A percentile compares a stretch with the other conserved stretches of the same genome.
Conservation (phyloP, 2,113 vertebrate genomes). For the Cacatua alba region DNA sequence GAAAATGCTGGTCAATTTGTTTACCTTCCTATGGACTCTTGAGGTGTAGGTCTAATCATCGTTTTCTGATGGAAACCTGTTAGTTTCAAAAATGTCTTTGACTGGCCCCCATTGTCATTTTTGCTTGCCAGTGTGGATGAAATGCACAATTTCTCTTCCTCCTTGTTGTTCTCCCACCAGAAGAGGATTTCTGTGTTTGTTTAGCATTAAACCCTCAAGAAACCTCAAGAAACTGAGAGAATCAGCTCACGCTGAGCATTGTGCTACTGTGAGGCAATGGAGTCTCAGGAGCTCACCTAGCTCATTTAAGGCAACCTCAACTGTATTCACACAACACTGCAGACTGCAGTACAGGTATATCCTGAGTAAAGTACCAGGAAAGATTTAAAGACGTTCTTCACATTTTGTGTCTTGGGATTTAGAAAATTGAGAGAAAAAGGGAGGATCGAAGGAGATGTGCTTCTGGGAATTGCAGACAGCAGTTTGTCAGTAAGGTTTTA, state of each 20-base stretch:
- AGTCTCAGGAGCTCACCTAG: background rate
- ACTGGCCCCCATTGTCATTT: background rate
- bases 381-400: conserved; percentile 24
- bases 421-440: conserved; percentile 17
- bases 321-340: background rate
- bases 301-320: background rate
- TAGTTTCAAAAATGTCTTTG: background rate
- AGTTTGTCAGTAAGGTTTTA: conserved; percentile 15
- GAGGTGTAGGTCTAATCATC: background rate
- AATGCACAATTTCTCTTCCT: background rate
- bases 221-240: background rate
- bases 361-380: background rate
- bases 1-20: background rate
- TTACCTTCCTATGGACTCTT: background rate
- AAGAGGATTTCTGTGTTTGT: background rate
- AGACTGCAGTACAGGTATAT: background rate
- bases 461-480: conserved; percentile 22
- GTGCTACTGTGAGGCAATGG: background rate
- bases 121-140: background rate
- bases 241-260: background rate
- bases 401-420: background rate
- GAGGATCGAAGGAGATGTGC: background rate
- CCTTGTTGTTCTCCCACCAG: background rate
- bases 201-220: background rate
- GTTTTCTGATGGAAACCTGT: background rate